These are phyloP conservation scores for Zaprionus ornatus DNA, from an alignment of 1,140 invertebrate species.

Conservation along the genomic window DNA sequence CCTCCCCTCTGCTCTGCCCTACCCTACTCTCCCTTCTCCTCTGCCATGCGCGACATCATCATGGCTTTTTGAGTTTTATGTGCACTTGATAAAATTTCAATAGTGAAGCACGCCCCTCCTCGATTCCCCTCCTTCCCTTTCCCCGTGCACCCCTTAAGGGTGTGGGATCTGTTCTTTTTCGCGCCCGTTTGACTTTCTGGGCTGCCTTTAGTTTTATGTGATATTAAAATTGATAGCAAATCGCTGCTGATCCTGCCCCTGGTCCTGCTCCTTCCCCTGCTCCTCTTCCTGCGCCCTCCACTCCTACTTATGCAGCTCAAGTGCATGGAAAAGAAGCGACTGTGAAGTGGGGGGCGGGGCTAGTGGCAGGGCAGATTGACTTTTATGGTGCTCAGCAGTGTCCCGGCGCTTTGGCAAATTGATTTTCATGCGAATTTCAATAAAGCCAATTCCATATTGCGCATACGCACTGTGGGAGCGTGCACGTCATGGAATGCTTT, in stretches of 20 bases:
- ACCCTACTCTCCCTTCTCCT: not conserved
- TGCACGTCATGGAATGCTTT: constrained; percentile 29
- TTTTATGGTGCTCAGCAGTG: constrained; percentile 59
- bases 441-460: constrained; percentile 74
- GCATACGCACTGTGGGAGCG: constrained; percentile 61
- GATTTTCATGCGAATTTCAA: constrained; percentile 78
- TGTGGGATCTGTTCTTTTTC: constrained; percentile 59
- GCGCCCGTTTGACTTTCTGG: constrained; percentile 59
- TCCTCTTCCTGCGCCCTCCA: not conserved
- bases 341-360: not conserved
- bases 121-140: not conserved
- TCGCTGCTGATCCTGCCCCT: constrained; percentile 67
- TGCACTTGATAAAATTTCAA: constrained; percentile 82
- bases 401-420: constrained; percentile 63
- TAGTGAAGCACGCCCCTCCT: constrained; percentile 49
- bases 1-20: not conserved
- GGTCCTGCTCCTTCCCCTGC: not conserved
- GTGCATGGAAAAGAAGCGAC: constrained; percentile 31
- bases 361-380: constrained; percentile 12
- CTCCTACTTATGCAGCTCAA: constrained; percentile 49
- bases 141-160: not conserved
- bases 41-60: constrained; percentile 51
- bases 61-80: constrained; percentile 82
- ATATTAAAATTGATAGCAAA: constrained; percentile 82
- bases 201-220: constrained; percentile 79